These are phyloP conservation scores for Actinostola sp. DNA, from an alignment of 92 coral and sea anemone species.

Conservation along the genomic window DNA sequence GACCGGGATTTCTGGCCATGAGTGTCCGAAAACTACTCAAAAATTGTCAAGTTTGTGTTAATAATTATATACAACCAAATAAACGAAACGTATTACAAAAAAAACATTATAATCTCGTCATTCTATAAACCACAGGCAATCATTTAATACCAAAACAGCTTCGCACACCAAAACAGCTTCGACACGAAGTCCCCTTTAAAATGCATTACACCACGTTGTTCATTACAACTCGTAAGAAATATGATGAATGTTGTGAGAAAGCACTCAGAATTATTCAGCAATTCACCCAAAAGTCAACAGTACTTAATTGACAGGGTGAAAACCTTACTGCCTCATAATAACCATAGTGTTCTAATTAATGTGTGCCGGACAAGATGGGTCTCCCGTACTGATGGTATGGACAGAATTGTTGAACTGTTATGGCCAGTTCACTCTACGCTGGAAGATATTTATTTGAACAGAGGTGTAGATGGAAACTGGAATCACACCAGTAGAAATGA, in stretches of 20 bases:
- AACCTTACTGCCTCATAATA: constrained; percentile 17
- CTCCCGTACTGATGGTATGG: constrained; percentile 34
- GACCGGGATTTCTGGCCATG: too few species aligned
- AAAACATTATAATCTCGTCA: too few species aligned
- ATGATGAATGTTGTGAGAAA: constrained; percentile 36
- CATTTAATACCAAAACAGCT: too few species aligned
- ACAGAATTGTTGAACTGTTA: constrained; percentile 45
- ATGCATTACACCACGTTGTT: not conserved
- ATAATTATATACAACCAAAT: too few species aligned
- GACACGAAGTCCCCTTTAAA: too few species aligned
- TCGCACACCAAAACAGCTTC: too few species aligned
- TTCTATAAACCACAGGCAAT: too few species aligned
- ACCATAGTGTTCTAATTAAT: constrained; percentile 17
- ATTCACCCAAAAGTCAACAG: constrained; percentile 26
- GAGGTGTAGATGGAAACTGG: constrained; percentile 44
- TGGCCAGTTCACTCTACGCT: constrained; percentile 21
- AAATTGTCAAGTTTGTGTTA: too few species aligned
- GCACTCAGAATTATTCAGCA: constrained; percentile 14
- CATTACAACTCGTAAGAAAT: constrained; percentile 11
- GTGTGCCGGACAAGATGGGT: constrained; percentile 46
- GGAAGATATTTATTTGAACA: constrained; percentile 38
- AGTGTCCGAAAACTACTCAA: too few species aligned
- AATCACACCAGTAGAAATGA: constrained; percentile 53
- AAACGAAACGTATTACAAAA: too few species aligned
- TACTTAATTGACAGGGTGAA: not conserved